Base-by-base conservation (phyloP, 2,888 invertebrate species). In the Pterostichus madidus region DNA sequence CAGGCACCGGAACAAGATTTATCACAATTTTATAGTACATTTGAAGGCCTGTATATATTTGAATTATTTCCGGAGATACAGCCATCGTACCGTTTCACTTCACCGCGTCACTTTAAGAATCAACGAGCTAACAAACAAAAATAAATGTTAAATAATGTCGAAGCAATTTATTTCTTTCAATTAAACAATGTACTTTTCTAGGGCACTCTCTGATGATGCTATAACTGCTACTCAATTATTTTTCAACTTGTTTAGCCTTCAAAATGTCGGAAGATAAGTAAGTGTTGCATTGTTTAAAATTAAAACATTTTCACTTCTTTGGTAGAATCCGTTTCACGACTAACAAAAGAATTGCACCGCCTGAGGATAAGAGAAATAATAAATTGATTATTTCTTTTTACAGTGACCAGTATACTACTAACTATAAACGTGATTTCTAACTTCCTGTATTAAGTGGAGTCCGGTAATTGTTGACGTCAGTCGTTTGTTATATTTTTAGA, bases 401-500 rank as follows among this genome's bases (percentile, higher is more conserved):
- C 35, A 31, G 32, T 35, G 13, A 39, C 11, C 64, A 64, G n/a
- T 35, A 32, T 13, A 13, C 32, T 6, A 13, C 32, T 6, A 13
- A 39, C n/a, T 35, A 13, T 39, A 64, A 64, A 64, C 64, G 64
- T 39, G 64, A 64, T 32, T 35, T 44, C 44, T 71, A 44, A 71
- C 68, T 71, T 71, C 68, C 68, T 39, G 68, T 71, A 39, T 71
- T 71, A 71, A 71, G 39, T 44, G 13, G 1, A 71, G 11, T 39
- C 8, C 68, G 17, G 68, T 71, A 71, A 71, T 71, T 44, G 68
- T 71, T 71, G 68, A 71, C 68, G 68, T 71, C 68, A 71, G 39
- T 44, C 68, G 44, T 71, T 71, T 71, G 68, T 71, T 71, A 71
- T 71, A 71, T 71, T 71, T 71, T 71, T 71, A 71, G 44, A 17